These are phyloP conservation scores for Microcebus ravelobensis DNA, from an alignment of 2,113 vertebrate species.

Conservation along the genomic window DNA sequence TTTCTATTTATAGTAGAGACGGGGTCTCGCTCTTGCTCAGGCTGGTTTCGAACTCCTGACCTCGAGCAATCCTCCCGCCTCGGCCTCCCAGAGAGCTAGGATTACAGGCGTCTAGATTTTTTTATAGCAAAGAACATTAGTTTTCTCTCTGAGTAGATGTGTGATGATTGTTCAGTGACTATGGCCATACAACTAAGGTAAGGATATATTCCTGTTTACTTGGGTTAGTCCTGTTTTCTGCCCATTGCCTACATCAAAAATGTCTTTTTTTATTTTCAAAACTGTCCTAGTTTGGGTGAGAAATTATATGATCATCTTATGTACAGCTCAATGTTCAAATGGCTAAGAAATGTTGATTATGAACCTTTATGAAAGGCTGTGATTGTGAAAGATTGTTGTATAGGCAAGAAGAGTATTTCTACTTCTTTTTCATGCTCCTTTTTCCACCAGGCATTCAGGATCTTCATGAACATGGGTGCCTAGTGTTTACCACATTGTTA, in stretches of 20 bases:
- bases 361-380: neutral
- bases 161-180: neutral
- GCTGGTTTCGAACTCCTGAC: no score
- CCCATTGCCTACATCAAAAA: neutral
- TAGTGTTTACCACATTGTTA: neutral
- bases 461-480: neutral
- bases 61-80: no score
- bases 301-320: neutral
- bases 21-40: no score
- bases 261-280: conserved; percentile 30
- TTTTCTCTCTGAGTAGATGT: neutral
- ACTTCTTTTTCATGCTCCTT: neutral
- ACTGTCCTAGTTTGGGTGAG: neutral
- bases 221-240: neutral
- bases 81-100: no score
- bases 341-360: neutral
- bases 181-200: neutral
- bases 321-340: neutral
- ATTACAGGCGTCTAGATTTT: no score
- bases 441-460: neutral
- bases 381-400: neutral
- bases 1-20: no score
- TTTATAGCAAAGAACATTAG: neutral
- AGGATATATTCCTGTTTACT: neutral
- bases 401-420: neutral